Percentiles rank a stretch among this genome's conserved stretches.
Evolutionary conservation across 2,113 vertebrate genomes (phyloP).

Genomic region (Ammodytes marinus): DNA sequence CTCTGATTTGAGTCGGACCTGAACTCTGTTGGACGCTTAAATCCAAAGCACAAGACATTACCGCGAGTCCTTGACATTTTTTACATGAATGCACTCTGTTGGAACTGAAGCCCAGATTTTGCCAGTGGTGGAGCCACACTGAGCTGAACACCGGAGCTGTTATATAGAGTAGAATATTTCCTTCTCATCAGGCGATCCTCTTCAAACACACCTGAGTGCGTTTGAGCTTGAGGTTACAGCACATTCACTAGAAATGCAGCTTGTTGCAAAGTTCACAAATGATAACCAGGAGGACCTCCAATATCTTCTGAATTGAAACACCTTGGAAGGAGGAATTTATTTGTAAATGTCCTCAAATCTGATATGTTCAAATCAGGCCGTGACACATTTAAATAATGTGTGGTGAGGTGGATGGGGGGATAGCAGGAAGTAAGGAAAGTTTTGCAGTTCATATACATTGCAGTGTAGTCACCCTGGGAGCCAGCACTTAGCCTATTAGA

Average conservation of each 20-base stretch:
- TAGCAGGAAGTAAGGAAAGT: constrained; percentile 51
- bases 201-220: constrained; percentile 4
- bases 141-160: neutral
- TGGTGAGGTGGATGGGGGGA: neutral
- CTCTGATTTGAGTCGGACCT: neutral
- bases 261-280: neutral
- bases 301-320: constrained; percentile 22
- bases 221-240: neutral
- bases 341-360: constrained; percentile 48
- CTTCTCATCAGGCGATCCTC: neutral
- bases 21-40: constrained; percentile 3
- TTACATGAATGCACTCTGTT: constrained; percentile 1
- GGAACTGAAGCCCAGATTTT: constrained; percentile 15
- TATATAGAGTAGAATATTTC: neutral
- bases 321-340: constrained; percentile 37
- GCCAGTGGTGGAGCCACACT: neutral
- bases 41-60: neutral
- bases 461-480: constrained; percentile 63
- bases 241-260: neutral
- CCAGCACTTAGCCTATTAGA: constrained; percentile 77
- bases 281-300: neutral
- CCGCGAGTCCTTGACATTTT: neutral
- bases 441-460: constrained; percentile 71
- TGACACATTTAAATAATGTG: constrained; percentile 68
- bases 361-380: constrained; percentile 37